phyloP scores from a whole-genome alignment of 2,888 invertebrate species.

The Troides aeacus region DNA sequence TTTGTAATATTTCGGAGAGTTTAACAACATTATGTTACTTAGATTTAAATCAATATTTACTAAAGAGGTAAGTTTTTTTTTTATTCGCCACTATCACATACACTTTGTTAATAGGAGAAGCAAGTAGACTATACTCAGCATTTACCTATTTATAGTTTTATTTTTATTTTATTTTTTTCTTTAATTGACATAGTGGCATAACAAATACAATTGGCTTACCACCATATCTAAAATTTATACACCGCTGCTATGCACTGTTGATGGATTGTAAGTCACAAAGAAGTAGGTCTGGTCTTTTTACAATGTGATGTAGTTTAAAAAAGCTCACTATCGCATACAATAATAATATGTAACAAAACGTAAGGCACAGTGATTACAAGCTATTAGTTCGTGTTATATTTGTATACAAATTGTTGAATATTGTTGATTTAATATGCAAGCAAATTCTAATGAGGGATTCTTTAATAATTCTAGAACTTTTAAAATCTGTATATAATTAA shows the following conservation, averaged over 20 bases:
- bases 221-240: constrained; percentile 45
- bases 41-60: constrained; percentile 1
- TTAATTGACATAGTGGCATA: constrained; percentile 75
- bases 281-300: constrained; percentile 9
- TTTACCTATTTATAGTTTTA: constrained; percentile 41
- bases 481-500: too few relatives aligned
- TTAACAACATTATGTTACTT: neutral
- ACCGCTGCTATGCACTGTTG: constrained; percentile 53
- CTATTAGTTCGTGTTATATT: neutral
- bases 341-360: too few relatives aligned
- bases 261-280: constrained; percentile 30
- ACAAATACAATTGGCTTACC: constrained; percentile 53
- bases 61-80: constrained; percentile 29
- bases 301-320: constrained; percentile 1
- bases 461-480: too few relatives aligned
- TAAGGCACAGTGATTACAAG: neutral
- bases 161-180: constrained; percentile 38
- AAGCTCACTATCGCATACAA: neutral
- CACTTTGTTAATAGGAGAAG: constrained; percentile 33
- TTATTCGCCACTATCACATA: constrained; percentile 25
- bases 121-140: constrained; percentile 42
- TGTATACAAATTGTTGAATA: neutral
- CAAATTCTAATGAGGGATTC: neutral
- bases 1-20: neutral
- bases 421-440: neutral